Base-by-base conservation (phyloP, 2,113 vertebrate genomes). In the Meles meles region DNA sequence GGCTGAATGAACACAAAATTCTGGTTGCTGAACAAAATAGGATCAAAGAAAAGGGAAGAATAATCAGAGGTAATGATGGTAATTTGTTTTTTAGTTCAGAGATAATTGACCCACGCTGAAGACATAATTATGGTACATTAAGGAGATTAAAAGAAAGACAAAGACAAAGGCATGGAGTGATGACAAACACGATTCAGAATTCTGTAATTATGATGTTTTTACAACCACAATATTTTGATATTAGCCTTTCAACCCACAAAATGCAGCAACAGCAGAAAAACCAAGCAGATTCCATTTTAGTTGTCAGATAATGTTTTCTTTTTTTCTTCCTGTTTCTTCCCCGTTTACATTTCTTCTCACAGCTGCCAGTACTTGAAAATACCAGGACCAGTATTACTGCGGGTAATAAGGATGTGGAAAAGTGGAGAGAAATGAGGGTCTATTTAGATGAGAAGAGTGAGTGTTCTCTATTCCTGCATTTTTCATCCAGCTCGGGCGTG, bases 41-140 rank as follows among this genome's bases (percentile, higher is more conserved):
- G 89, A 98, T 97, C 90, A 98, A 98, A 98, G 98, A 96, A 98
- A 98, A 97, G 67, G 57, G 97, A 98, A 98, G 97, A 98, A 98
- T 98, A 98, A 98, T 98, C 88, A 17, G 97, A 98, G 97, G 96
- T 98, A 99, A 99, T 98, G 97, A 98, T 72, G 96, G 97, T 92
- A 98, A 99, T 98, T 99, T 98, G 97, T 98, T 98, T 99, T 98
- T 42, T 71, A 98, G 95, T 98, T 98, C 97, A 98, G 97, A 98
- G 95, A 98, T 98, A 99, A 99, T 95, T 98, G 98, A 98, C 98
- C 98, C 93, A 96, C 49, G 63, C 63, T 96, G 98, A 98, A 98
- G 95, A 98, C 1, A 10, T 98, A 98, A 99, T 99, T 98, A 98
- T 57, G 94, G 91, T 81, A 97, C 95, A 97, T 98, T 98, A 98